Evolutionary conservation across 2,888 invertebrate genomes (phyloP), one percentile per base, ranked within the genome.

Genomic region (Orthosia gothica): DNA sequence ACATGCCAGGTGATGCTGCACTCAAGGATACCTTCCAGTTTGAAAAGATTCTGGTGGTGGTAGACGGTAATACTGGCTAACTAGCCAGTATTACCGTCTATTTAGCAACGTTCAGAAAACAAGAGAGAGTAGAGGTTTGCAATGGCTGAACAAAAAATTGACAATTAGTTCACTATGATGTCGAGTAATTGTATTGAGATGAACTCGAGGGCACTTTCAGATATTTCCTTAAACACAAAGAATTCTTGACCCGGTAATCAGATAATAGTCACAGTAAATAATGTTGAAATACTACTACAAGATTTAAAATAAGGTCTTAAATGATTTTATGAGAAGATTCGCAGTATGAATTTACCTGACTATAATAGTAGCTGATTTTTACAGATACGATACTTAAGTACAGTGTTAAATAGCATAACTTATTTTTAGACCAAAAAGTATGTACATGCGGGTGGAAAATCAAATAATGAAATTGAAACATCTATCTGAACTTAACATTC

Each of bases 21-120:
- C 52, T 59, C 26, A 71, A 78, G 9, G 20, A 40, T 18, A 47
- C 1, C 15, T 49, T 70, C 23, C 5, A 12, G 50, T n/a, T 67
- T 23, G 13, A 20, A 49, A 55, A 47, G 13, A 47, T 47, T 69
- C n/a, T 68, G 9, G 55, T 20, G 64, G 52, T 65, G 16, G 12
- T 32, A 7, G 9, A 5, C 3, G 4, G 9, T 9, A 20, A 20
- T 32, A 12, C 4, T 7, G 16, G 7, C 7, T n/a, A n/a, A n/a
- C n/a, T n/a, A n/a, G n/a, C n/a, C n/a, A n/a, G n/a, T n/a, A n/a
- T n/a, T n/a, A n/a, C n/a, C n/a, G n/a, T n/a, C n/a, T n/a, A n/a
- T n/a, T n/a, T n/a, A n/a, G n/a, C n/a, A n/a, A n/a, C n/a, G 12
- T 45, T 40, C 40, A 40, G 40, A 40, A 40, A 40, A 40, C 9